These are phyloP conservation scores for Hormiphora californensis DNA, from an alignment of 37 sponge, comb jelly and placozoan species.

Conservation along the genomic window DNA sequence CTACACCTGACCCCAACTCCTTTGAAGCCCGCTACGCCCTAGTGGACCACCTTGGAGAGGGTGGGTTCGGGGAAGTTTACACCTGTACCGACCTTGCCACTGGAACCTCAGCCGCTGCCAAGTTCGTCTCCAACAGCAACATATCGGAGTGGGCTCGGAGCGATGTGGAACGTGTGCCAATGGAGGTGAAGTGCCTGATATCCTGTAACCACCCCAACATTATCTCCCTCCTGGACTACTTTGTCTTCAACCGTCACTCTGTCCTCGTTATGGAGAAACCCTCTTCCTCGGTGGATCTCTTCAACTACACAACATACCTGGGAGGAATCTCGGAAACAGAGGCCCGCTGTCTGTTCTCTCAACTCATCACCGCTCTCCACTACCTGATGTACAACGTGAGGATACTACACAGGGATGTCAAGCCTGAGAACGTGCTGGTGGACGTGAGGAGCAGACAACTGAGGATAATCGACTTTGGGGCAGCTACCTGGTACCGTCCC, in stretches of 20 bases:
- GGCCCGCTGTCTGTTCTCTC: not conserved
- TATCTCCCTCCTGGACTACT: constrained; percentile 32
- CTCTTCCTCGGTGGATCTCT: constrained; percentile 3
- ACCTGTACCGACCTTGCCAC: not conserved
- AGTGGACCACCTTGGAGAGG: constrained; percentile 2
- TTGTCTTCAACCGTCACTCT: constrained; percentile 12
- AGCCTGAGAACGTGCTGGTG: constrained; percentile 47
- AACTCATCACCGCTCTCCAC: not conserved
- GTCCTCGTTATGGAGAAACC: constrained; percentile 42
- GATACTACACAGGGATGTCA: constrained; percentile 42
- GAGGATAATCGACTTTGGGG: constrained; percentile 47
- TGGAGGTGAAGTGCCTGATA: constrained; percentile 44
- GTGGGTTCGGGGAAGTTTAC: constrained; percentile 48
- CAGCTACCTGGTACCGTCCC: constrained; percentile 22
- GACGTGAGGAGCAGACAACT: constrained; percentile 14
- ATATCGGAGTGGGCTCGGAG: not conserved
- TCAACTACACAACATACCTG: constrained; percentile 55
- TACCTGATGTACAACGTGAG: constrained; percentile 24
- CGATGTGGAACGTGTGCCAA: constrained; percentile 32
- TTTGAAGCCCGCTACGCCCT: constrained; percentile 18
- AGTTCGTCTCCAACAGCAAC: not conserved
- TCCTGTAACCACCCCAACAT: constrained; percentile 53
- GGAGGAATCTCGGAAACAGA: constrained; percentile 24
- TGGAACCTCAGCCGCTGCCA: constrained; percentile 3
- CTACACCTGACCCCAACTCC: not conserved